Percentiles rank a stretch among this genome's conserved stretches.
phyloP scores from a whole-genome alignment of 2,797 vertebrate species.

The Xiphorhynchus erythropygius region DNA sequence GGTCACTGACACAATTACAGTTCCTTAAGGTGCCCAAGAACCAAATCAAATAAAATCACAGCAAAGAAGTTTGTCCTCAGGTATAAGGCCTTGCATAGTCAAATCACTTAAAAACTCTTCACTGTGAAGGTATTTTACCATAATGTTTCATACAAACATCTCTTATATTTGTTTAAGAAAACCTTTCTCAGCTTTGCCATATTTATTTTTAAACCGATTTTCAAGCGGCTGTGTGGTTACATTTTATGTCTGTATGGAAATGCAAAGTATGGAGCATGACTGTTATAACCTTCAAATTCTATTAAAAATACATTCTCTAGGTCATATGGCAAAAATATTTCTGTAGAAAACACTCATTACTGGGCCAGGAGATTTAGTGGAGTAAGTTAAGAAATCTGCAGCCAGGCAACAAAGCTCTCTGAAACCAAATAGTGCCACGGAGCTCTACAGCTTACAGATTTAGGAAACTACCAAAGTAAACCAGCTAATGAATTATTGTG shows the following conservation, averaged over 20 bases:
- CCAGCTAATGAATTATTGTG: not conserved
- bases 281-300: constrained; percentile 21
- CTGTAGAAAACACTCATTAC: constrained; percentile 29
- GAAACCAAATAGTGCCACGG: constrained; percentile 13
- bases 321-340: constrained; percentile 33
- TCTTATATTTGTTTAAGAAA: constrained; percentile 26
- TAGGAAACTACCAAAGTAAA: constrained; percentile 49
- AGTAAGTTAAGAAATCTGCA: constrained; percentile 51
- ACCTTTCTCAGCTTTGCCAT: not conserved
- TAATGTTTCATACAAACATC: not conserved
- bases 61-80: constrained; percentile 3
- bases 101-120: constrained; percentile 8
- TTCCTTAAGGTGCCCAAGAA: constrained; percentile 52
- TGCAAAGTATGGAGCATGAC: constrained; percentile 32
- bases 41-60: constrained; percentile 65
- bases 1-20: constrained; percentile 59
- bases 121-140: not conserved
- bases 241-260: constrained; percentile 57
- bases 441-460: constrained; percentile 6
- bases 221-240: not conserved
- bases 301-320: constrained; percentile 37
- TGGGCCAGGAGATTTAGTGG: constrained; percentile 7
- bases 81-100: constrained; percentile 1
- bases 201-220: constrained; percentile 20
- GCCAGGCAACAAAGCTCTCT: constrained; percentile 42